phyloP scores from a whole-genome alignment of 2,797 vertebrate genomes.

The Hemitrygon akajei region DNA sequence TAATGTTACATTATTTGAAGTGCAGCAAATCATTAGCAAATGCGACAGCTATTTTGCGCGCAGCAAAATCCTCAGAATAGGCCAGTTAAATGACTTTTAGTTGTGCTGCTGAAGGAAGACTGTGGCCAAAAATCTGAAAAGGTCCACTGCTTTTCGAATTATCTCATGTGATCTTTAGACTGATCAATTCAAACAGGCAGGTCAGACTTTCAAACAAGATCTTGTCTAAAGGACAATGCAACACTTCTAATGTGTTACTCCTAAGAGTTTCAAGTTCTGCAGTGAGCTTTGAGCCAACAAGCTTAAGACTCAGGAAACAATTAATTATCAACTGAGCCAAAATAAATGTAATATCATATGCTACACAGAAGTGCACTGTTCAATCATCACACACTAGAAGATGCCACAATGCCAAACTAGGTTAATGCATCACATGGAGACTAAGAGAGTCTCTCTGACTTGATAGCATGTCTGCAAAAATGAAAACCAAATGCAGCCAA shows the following conservation, averaged over 20 bases:
- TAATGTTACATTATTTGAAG: background rate
- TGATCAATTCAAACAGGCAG: background rate
- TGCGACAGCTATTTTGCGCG: constrained; percentile 23
- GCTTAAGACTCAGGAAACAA: background rate
- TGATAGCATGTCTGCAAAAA: background rate
- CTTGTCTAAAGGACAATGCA: background rate
- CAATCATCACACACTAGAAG: background rate
- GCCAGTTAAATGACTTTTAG: background rate
- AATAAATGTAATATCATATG: background rate
- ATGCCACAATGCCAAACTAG: background rate
- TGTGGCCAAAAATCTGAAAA: background rate
- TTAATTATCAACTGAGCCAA: constrained; percentile 6
- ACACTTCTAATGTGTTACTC: background rate
- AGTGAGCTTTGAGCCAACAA: background rate
- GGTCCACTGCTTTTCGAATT: background rate
- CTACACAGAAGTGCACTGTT: background rate
- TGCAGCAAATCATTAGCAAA: constrained; percentile 20
- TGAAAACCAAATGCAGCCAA: background rate
- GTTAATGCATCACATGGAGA: background rate
- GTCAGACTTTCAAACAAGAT: no score
- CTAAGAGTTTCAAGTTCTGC: background rate
- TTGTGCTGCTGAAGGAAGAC: background rate
- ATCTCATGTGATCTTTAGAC: background rate
- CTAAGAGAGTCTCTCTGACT: background rate
- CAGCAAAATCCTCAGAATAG: background rate